Evolutionary conservation across 2,797 vertebrate genomes (phyloP).

Genomic region (Cichlasoma orientale): DNA sequence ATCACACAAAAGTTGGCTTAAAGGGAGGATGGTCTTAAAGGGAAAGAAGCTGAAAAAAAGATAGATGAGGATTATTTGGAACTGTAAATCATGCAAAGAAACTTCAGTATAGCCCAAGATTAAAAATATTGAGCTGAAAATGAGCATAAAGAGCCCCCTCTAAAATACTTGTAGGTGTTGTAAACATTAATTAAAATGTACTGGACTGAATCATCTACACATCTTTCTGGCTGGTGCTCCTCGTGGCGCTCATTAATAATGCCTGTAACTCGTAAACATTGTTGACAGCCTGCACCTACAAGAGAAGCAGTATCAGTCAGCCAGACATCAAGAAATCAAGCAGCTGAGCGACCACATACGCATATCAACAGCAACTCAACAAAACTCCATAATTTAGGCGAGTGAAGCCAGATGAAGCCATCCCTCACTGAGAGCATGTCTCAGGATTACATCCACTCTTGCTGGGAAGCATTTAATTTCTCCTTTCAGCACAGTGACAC

Average conservation of each 20-base stretch:
- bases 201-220: slow-evolving; percentile 52
- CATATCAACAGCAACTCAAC: slow-evolving; percentile 28
- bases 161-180: slow-evolving; percentile 34
- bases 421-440: slow-evolving; percentile 38
- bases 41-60: background rate
- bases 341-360: slow-evolving; percentile 22
- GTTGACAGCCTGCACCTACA: slow-evolving; percentile 40
- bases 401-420: slow-evolving; percentile 46
- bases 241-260: slow-evolving; percentile 33
- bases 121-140: background rate
- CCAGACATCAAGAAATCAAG: slow-evolving; percentile 39
- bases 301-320: slow-evolving; percentile 39
- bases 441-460: slow-evolving; percentile 48
- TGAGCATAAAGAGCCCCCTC: background rate
- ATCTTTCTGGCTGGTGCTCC: slow-evolving; percentile 31
- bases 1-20: fast-evolving
- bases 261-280: slow-evolving; percentile 11
- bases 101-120: fast-evolving
- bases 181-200: slow-evolving; percentile 60
- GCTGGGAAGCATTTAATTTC: slow-evolving; percentile 74
- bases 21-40: background rate
- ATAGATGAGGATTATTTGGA: background rate
- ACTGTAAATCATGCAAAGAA: background rate
- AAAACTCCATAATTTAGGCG: slow-evolving; percentile 30
- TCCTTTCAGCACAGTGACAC: slow-evolving; percentile 73